Conservation (phyloP, 37 sponge, comb jelly and placozoan species). For the Haliclona indistincta region DNA sequence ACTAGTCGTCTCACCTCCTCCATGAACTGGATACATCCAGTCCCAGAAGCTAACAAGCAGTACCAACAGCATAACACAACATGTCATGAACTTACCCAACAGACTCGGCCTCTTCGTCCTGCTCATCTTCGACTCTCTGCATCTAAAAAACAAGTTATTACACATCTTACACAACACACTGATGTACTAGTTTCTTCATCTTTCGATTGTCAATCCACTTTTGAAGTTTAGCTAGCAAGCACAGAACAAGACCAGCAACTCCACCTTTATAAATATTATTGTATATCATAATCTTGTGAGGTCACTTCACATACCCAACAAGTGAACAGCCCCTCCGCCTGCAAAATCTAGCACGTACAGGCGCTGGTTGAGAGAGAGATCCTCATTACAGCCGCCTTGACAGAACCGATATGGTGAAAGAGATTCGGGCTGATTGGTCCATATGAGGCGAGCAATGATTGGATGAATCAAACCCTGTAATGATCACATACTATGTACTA, state of each 20-base stretch:
- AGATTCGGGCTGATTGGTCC: conserved; percentile 12
- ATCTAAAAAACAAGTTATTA: neutral
- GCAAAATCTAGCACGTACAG: conserved; percentile 61
- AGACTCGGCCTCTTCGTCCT: neutral
- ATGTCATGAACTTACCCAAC: neutral
- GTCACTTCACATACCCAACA: conserved; percentile 20
- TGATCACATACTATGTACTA: too few species aligned
- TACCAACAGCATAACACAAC: neutral
- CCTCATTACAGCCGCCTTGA: conserved; percentile 11
- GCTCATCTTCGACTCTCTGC: neutral
- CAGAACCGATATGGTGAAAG: conserved; percentile 34
- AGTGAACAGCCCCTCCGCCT: conserved; percentile 69
- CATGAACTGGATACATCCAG: conserved; percentile 83
- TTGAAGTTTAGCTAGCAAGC: conserved; percentile 45
- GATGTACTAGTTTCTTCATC: too few species aligned
- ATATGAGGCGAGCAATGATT: conserved; percentile 28
- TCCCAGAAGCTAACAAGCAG: conserved; percentile 57
- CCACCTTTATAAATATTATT: conserved; percentile 28
- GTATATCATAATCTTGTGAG: neutral
- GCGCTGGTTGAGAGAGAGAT: neutral
- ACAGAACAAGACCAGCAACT: conserved; percentile 40
- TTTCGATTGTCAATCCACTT: conserved; percentile 27
- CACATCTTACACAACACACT: neutral
- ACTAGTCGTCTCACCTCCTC: conserved; percentile 75
- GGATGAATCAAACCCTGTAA: conserved; percentile 54